Evolutionary conservation across 2,797 vertebrate genomes (phyloP), one percentile per base, ranked within the genome.

Genomic region (Podargus strigoides): DNA sequence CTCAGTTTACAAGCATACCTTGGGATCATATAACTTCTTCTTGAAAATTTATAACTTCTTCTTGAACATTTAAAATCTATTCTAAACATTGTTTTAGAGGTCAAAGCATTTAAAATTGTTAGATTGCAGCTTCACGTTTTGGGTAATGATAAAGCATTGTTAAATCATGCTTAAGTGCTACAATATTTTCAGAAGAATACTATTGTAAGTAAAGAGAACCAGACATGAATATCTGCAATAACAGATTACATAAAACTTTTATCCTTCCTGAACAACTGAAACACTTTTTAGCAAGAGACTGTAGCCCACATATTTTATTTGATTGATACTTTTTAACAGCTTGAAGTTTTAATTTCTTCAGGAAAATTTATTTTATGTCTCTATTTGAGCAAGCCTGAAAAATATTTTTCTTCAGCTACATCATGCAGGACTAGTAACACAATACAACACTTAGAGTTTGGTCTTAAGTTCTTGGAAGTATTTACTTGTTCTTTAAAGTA

Each of bases 141-240:
- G 85, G 27, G 36, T 32, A 69, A 68, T 64, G 13, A 64, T 6
- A 87, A 79, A 95, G 94, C 36, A 63, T 30, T 23, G 7, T 27
- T 73, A 69, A 91, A 66, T 1, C 1, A n/a, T 63, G 73, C 80
- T 92, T 94, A 59, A 59, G 50, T 79, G 30, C 77, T 69, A 73
- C 6, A 70, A 18, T 77, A 80, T 90, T 92, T 93, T 96, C 85
- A 91, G 41, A 42, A 55, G 42, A 96, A 92, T 30, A 9, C 12
- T 84, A 49, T 13, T 89, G 28, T 52, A 96, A 80, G 16, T 32
- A 69, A 85, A 87, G 85, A 89, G 77, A 95, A 91, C 87, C 74
- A 36, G 15, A 90, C 63, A 80, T 81, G 8, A 42, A 34, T 89
- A 89, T 56, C 83, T 10, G 2, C 12, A 37, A 12, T 44, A 23